phyloP scores from a whole-genome alignment of 37 sponge, comb jelly and placozoan genomes.

The Diacarnus erythraeanus region DNA sequence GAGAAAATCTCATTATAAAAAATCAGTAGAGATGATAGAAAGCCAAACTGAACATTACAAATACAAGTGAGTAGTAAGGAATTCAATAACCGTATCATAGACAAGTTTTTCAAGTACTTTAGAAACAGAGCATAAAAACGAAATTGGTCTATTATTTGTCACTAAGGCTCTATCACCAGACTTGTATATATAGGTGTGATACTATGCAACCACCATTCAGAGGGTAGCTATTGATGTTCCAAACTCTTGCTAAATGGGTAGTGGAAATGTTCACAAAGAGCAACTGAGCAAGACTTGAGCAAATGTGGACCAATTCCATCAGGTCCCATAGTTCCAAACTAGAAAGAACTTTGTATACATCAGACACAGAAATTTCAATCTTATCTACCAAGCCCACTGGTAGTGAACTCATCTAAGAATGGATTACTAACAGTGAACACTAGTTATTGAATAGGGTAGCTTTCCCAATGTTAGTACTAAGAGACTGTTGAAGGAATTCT shows the following conservation, averaged over 20 bases:
- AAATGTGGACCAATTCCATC: slow-evolving; percentile 17
- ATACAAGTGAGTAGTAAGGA: too few species aligned
- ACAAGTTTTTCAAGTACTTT: slow-evolving; percentile 36
- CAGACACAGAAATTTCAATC: too few species aligned
- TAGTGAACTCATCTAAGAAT: too few species aligned
- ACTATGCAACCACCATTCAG: slow-evolving; percentile 17
- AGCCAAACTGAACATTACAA: neutral
- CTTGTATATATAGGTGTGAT: slow-evolving; percentile 32
- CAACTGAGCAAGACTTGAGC: slow-evolving; percentile 6
- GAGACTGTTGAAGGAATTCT: too few species aligned
- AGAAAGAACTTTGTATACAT: too few species aligned
- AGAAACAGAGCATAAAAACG: slow-evolving; percentile 18
- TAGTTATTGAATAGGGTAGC: too few species aligned
- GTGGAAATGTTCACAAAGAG: neutral
- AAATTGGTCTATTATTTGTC: slow-evolving; percentile 10
- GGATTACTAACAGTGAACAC: too few species aligned
- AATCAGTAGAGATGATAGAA: neutral
- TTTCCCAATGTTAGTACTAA: too few species aligned
- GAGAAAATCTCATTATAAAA: neutral
- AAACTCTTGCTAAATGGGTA: neutral
- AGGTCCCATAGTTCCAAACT: slow-evolving; percentile 8
- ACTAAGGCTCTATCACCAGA: slow-evolving; percentile 8
- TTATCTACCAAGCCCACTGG: too few species aligned
- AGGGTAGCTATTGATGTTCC: neutral
- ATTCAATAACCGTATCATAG: neutral